Percentiles rank a stretch among this genome's conserved stretches.
These are phyloP conservation scores for Lasius fuliginosus DNA, from an alignment of 2,888 invertebrate species.

Conservation along the genomic window DNA sequence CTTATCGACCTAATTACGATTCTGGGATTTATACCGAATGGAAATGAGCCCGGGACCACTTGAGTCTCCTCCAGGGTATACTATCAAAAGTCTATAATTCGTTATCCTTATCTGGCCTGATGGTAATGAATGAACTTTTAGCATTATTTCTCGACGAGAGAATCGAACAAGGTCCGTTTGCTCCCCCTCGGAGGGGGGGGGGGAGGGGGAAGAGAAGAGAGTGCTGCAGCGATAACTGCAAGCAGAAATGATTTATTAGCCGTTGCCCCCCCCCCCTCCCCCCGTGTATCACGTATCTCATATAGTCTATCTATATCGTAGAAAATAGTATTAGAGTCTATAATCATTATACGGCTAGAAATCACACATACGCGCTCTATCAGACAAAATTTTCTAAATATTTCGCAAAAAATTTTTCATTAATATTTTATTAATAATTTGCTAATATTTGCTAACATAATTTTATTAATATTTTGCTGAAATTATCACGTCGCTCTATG, in stretches of 20 bases:
- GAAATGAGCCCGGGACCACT: constrained; percentile 57
- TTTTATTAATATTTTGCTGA: neutral
- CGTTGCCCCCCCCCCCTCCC: constrained; percentile 41
- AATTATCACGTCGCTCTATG: neutral
- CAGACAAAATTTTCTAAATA: neutral
- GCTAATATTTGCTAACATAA: no score
- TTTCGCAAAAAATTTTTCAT: no score
- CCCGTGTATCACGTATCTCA: constrained; percentile 45
- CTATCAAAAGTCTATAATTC: constrained; percentile 75
- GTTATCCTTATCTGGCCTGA: constrained; percentile 71
- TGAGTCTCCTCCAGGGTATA: constrained; percentile 62
- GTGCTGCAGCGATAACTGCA: constrained; percentile 62
- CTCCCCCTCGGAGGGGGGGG: neutral
- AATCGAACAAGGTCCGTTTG: constrained; percentile 56
- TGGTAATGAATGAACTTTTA: constrained; percentile 76
- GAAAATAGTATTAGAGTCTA: constrained; percentile 1
- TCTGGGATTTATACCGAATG: constrained; percentile 69
- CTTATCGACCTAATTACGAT: constrained; percentile 69
- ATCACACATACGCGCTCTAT: neutral
- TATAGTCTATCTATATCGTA: constrained; percentile 24
- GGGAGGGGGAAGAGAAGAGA: neutral
- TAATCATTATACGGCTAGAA: constrained; percentile 19
- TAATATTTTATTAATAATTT: neutral
- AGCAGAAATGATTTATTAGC: constrained; percentile 52
- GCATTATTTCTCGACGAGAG: constrained; percentile 68